Base-by-base conservation (phyloP, 2,113 vertebrate genomes). In the Tachysurus fulvidraco region DNA sequence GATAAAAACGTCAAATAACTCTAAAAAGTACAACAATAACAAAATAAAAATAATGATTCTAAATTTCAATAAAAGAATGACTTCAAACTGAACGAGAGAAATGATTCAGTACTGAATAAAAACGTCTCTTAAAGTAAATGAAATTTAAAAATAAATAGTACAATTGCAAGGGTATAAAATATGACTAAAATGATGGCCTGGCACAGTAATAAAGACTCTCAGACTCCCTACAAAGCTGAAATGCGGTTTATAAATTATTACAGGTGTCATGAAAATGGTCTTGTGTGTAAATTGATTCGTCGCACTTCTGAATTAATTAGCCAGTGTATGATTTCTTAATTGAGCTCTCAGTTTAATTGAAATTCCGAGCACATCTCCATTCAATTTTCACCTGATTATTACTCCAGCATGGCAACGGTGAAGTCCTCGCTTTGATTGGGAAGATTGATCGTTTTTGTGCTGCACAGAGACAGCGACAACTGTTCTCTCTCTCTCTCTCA, bases 261-360 rank as follows among this genome's bases (percentile, higher is more conserved):
- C 76, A 87, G 76, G 83, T 84, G 81, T 44, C 79, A 74, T 64
- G 79, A 59, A 87, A 85, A 77, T 84, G 7, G 17, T 50, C 60
- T 67, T 44, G 44, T 87, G 55, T 83, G 59, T 62, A 87, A 85
- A 87, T 85, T 84, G 69, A 89, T 82, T 84, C 7, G 0, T 83
- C 16, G 73, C 65, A 57, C 54, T 86, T 83, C 50, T 57, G 54
- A 79, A 87, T 87, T 36, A 82, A 89, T 87, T 81, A 82, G 41
- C 55, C 50, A 59, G 52, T 46, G 41, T 81, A 77, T 87, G 82
- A 82, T 87, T 81, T 77, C 81, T 87, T 84, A 82, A 89, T 89
- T 84, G 60, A 82, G 82, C 76, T 65, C 62, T n/a, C 10, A 16
- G 17, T 74, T 64, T 73, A 81, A 87, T 74, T 84, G 85, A 87